Conservation (phyloP, 30 jellyfish, hydroid and myxozoan species). For the Turritopsis rubra region DNA sequence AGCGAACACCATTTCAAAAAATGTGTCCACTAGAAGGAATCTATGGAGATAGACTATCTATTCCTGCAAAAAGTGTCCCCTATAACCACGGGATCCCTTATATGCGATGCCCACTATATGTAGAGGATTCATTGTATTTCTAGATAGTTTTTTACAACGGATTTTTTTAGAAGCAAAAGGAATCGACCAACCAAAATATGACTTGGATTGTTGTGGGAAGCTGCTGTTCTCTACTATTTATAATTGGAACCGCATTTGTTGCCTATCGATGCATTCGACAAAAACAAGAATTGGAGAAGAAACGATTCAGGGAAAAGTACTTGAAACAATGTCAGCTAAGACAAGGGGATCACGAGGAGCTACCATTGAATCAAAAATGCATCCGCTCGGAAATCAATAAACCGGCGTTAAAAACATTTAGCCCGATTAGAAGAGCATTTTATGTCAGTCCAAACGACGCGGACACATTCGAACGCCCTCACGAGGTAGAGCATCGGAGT, state of each 20-base stretch:
- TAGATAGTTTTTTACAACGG: too few relatives aligned
- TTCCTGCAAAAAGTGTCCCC: too few relatives aligned
- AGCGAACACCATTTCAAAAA: too few relatives aligned
- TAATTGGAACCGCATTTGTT: background rate
- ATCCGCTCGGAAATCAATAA: slow-evolving; percentile 1
- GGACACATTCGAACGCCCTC: slow-evolving; percentile 10
- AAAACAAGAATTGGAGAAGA: background rate
- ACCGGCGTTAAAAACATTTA: slow-evolving; percentile 26
- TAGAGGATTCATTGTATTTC: too few relatives aligned
- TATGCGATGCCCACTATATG: too few relatives aligned
- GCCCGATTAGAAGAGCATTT: slow-evolving; percentile 30
- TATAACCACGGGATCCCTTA: too few relatives aligned
- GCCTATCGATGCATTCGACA: slow-evolving; percentile 6
- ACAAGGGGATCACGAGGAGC: slow-evolving; percentile 4
- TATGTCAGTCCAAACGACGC: slow-evolving; percentile 17
- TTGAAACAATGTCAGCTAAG: background rate
- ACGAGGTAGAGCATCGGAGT: background rate
- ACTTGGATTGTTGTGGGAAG: slow-evolving; percentile 8
- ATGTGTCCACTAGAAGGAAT: too few relatives aligned
- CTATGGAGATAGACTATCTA: too few relatives aligned
- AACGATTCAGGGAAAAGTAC: background rate
- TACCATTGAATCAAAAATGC: background rate
- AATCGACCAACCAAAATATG: background rate
- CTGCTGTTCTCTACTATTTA: background rate
- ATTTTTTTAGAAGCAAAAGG: background rate